Evolutionary conservation across 1,140 invertebrate genomes (phyloP).

Genomic region (Acyrthosiphon pisum): DNA sequence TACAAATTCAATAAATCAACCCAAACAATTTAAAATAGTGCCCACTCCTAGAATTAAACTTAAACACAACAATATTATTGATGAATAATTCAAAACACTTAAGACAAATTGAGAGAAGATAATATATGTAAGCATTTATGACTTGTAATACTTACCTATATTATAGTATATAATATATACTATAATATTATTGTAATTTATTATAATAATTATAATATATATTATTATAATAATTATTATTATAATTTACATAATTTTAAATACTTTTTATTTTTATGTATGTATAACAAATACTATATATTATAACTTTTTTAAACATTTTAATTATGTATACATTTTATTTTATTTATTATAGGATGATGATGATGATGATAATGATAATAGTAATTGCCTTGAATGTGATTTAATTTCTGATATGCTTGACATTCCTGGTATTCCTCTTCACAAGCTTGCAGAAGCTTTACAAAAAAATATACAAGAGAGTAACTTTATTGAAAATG

Average conservation of each 20-base stretch:
- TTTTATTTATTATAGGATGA: neutral
- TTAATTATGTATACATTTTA: neutral
- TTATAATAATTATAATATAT: too few species aligned
- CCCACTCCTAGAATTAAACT: conserved; percentile 91
- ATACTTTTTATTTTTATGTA: too few species aligned
- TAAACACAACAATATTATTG: conserved; percentile 90
- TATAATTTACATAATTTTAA: neutral
- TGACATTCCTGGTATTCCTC: neutral
- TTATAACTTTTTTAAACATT: neutral
- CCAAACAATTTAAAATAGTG: conserved; percentile 69
- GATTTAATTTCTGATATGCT: conserved; percentile 15
- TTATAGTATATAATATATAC: too few species aligned
- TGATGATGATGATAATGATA: too few species aligned
- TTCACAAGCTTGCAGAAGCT: neutral
- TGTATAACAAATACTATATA: too few species aligned
- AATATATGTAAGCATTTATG: conserved; percentile 67
- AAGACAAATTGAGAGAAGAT: conserved; percentile 78
- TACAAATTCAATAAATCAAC: neutral
- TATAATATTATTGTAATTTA: too few species aligned
- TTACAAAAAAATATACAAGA: neutral
- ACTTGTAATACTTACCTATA: conserved; percentile 59
- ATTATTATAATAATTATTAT: too few species aligned
- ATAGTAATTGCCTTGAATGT: neutral
- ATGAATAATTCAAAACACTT: conserved; percentile 96
- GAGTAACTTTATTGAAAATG: neutral